phyloP scores from a whole-genome alignment of 2,888 invertebrate genomes.

The Coremacera marginata region DNA sequence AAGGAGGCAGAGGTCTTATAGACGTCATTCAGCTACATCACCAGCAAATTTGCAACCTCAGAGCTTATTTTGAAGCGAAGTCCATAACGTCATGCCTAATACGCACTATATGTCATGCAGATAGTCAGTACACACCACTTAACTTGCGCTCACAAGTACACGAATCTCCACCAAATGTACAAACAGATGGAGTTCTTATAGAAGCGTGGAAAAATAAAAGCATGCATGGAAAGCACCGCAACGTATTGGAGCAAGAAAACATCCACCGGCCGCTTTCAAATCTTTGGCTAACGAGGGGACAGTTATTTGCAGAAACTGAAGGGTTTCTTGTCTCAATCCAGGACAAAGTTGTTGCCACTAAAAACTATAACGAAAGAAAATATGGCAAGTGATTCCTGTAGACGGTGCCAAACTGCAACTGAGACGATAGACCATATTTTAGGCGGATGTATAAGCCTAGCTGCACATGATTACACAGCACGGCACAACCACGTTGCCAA shows the following conservation, averaged over 20 bases:
- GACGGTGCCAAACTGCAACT: no score
- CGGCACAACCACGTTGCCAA: no score
- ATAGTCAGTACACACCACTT: no score
- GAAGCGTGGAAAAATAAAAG: background rate
- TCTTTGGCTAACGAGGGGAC: background rate
- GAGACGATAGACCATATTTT: no score
- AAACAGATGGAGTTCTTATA: background rate
- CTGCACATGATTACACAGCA: no score
- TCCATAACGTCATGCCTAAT: background rate
- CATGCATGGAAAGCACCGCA: slow-evolving; percentile 1
- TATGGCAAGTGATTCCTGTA: background rate
- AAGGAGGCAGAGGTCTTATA: background rate
- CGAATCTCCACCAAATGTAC: background rate
- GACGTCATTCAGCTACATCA: background rate
- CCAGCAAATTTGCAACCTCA: background rate
- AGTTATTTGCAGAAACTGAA: background rate
- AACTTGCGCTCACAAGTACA: no score
- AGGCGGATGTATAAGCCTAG: no score
- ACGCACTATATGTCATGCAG: background rate
- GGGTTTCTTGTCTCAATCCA: slow-evolving; percentile 1
- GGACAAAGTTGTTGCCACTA: slow-evolving; percentile 9
- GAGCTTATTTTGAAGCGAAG: background rate
- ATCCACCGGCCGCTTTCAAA: background rate
- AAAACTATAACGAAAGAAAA: background rate
- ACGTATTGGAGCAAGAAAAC: background rate